Conservation (phyloP, 2,888 invertebrate species). For the Drosophila phalerata region DNA sequence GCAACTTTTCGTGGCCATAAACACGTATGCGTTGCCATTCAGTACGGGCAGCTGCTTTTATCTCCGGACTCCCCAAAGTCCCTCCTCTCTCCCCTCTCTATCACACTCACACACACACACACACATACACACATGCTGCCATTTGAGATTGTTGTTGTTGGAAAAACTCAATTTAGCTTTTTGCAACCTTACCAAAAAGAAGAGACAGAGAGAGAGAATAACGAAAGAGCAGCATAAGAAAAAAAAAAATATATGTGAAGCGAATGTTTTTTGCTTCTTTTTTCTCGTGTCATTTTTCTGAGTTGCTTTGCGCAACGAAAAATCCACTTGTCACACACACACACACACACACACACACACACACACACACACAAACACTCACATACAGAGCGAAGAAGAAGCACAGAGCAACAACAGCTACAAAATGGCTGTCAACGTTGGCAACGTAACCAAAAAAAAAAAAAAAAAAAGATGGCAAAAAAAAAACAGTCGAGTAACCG, state of each 20-base stretch:
- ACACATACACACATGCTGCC: conserved; percentile 26
- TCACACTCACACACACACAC: conserved; percentile 2
- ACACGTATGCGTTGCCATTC: conserved; percentile 74
- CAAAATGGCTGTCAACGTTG: conserved; percentile 73
- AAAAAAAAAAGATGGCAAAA: not conserved
- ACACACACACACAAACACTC: too few relatives aligned
- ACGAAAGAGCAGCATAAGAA: conserved; percentile 36
- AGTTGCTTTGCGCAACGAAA: conserved; percentile 67
- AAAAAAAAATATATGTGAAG: conserved; percentile 57
- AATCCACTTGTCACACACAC: conserved; percentile 59
- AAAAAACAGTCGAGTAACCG: conserved; percentile 30
- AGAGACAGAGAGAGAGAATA: conserved; percentile 30
- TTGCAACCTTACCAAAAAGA: conserved; percentile 71
- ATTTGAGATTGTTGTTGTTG: conserved; percentile 71
- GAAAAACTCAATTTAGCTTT: conserved; percentile 78
- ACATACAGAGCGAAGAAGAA: conserved; percentile 7
- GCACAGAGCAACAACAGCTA: conserved; percentile 38
- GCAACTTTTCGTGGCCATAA: conserved; percentile 78
- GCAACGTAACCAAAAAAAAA: conserved; percentile 39
- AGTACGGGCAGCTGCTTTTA: conserved; percentile 64
- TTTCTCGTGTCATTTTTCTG: conserved; percentile 67
- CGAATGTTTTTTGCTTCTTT: conserved; percentile 42
- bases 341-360: conserved; percentile 20
- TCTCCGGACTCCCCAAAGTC: conserved; percentile 47
- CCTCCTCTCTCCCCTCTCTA: conserved; percentile 5